Conservation (phyloP, 2,797 vertebrate species). For the Amblyraja radiata region DNA sequence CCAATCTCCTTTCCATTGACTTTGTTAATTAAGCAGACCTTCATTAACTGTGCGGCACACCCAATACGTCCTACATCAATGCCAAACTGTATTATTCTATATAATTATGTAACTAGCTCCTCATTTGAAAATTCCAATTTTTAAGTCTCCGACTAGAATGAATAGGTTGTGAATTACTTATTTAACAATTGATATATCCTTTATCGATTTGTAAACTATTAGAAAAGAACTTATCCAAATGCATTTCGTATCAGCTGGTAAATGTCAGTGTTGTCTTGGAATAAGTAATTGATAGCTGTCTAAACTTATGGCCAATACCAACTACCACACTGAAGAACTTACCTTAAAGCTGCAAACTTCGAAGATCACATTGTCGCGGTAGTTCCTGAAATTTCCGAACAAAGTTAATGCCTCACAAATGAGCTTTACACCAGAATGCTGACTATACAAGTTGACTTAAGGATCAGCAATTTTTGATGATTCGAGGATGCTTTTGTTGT, state of each 20-base stretch:
- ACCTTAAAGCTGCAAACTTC: background rate
- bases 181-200: background rate
- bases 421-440: background rate
- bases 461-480: conserved; percentile 17
- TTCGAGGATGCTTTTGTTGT: background rate
- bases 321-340: background rate
- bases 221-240: background rate
- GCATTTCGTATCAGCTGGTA: background rate
- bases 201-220: background rate
- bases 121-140: background rate
- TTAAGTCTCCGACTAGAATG: background rate
- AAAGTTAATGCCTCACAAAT: conserved; percentile 23
- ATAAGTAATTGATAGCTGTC: background rate
- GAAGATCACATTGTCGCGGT: background rate
- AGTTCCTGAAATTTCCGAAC: background rate
- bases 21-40: background rate
- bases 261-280: background rate
- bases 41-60: background rate
- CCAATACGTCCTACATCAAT: too few species aligned
- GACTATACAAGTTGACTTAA: background rate
- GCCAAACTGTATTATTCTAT: background rate
- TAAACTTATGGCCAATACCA: background rate
- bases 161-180: background rate
- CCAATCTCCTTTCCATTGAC: background rate
- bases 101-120: background rate